Percentiles rank a stretch among this genome's conserved stretches.
These are phyloP conservation scores for Herminia tarsipennalis DNA, from an alignment of 2,888 invertebrate genomes.

Conservation along the genomic window DNA sequence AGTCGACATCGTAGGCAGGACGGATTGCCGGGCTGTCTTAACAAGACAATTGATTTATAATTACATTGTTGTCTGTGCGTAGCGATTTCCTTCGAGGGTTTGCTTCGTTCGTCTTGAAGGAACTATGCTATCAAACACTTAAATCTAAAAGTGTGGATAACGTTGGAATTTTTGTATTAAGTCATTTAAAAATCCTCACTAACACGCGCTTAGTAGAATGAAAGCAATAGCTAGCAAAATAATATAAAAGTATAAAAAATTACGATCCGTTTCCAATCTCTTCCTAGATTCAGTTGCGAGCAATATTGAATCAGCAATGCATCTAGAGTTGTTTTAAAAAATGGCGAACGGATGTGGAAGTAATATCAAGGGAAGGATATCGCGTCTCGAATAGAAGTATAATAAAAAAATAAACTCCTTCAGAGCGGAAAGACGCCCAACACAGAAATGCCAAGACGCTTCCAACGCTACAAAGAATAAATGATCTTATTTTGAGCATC, in stretches of 20 bases:
- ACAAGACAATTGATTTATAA: slow-evolving; percentile 61
- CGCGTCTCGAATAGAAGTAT: slow-evolving; percentile 3
- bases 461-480: slow-evolving; percentile 2
- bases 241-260: neutral
- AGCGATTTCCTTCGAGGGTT: slow-evolving; percentile 32
- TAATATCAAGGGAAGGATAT: slow-evolving; percentile 25
- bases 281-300: slow-evolving; percentile 12
- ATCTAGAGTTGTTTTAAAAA: slow-evolving; percentile 18
- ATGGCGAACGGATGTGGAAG: slow-evolving; percentile 22
- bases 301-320: slow-evolving; percentile 28
- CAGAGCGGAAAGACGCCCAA: slow-evolving; percentile 9
- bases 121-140: slow-evolving; percentile 6
- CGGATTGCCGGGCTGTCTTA: slow-evolving; percentile 41
- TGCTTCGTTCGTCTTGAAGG: neutral
- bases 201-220: too few relatives aligned
- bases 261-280: neutral
- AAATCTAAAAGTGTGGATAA: neutral
- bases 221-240: neutral
- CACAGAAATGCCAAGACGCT: slow-evolving; percentile 9
- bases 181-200: too few relatives aligned
- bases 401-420: slow-evolving; percentile 22
- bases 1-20: slow-evolving; percentile 44
- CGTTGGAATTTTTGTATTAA: neutral
- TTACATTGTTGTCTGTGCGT: slow-evolving; percentile 41
- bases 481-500: slow-evolving; percentile 3